Evolutionary conservation across 92 coral and sea anemone species (phyloP).

Genomic region (Phenganax stokvisi): DNA sequence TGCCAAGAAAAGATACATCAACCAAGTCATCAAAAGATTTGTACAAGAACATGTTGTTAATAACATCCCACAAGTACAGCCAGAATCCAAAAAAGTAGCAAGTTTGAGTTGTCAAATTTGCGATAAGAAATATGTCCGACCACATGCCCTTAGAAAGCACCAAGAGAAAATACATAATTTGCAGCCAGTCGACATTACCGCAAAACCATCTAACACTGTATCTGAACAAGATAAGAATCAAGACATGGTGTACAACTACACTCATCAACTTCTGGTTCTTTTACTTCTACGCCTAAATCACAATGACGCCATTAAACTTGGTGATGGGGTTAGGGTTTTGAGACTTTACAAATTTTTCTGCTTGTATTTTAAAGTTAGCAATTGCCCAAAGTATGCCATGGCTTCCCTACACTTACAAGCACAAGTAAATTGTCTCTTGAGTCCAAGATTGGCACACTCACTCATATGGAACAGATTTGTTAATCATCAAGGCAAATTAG

Average conservation of each 20-base stretch:
- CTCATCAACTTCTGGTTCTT: slow-evolving; percentile 38
- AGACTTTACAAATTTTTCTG: slow-evolving; percentile 43
- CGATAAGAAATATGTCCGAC: slow-evolving; percentile 35
- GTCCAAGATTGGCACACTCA: slow-evolving; percentile 40
- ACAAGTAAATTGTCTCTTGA: slow-evolving; percentile 44
- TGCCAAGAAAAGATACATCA: slow-evolving; percentile 22
- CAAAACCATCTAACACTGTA: neutral
- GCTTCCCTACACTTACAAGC: slow-evolving; percentile 47
- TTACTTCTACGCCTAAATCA: slow-evolving; percentile 36
- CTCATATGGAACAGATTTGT: slow-evolving; percentile 50
- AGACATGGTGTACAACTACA: slow-evolving; percentile 38
- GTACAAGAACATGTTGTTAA: slow-evolving; percentile 27
- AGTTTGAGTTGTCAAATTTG: slow-evolving; percentile 18
- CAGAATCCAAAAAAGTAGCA: neutral
- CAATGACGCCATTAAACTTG: slow-evolving; percentile 51
- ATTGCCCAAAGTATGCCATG: slow-evolving; percentile 48
- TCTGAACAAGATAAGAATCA: neutral
- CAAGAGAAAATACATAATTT: slow-evolving; percentile 22
- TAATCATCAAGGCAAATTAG: slow-evolving; percentile 41
- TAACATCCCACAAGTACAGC: slow-evolving; percentile 24
- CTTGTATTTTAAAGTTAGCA: slow-evolving; percentile 43
- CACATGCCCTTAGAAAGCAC: slow-evolving; percentile 10
- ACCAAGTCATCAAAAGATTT: slow-evolving; percentile 9
- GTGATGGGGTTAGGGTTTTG: slow-evolving; percentile 46
- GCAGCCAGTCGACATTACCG: neutral